Evolutionary conservation across 1,140 invertebrate species (phyloP).

Genomic region (Luehdorfia chinensis): DNA sequence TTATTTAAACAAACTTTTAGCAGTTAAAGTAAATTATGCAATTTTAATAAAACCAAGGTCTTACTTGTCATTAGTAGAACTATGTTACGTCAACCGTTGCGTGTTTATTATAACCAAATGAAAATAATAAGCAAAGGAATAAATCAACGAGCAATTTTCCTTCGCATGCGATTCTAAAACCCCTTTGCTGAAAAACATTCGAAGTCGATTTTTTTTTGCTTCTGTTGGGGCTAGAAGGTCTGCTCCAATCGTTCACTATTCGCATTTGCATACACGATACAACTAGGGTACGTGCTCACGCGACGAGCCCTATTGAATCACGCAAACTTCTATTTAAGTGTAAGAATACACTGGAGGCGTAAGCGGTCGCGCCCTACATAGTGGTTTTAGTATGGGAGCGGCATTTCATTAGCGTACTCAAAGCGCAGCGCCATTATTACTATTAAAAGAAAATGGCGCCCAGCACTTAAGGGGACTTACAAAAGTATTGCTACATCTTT

Average conservation of each 20-base stretch:
- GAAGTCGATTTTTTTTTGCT: conserved; percentile 22
- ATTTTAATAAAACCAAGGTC: neutral
- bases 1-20: too few relatives aligned
- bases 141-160: conserved; percentile 21
- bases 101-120: conserved; percentile 17
- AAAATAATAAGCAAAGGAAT: conserved; percentile 18
- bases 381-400: conserved; percentile 13
- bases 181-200: conserved; percentile 21
- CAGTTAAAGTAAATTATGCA: too few relatives aligned
- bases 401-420: conserved; percentile 16
- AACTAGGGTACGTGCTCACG: conserved; percentile 27
- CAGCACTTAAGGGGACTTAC: conserved; percentile 7
- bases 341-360: conserved; percentile 17
- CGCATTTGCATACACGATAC: conserved; percentile 34
- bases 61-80: conserved; percentile 4
- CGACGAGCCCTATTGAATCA: conserved; percentile 23
- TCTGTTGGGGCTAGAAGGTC: conserved; percentile 18
- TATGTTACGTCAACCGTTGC: conserved; percentile 20
- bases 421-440: conserved; percentile 7
- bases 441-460: conserved; percentile 16
- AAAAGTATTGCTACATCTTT: conserved; percentile 1
- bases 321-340: conserved; percentile 34
- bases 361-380: conserved; percentile 17
- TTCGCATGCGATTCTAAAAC: conserved; percentile 23
- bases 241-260: conserved; percentile 27